Evolutionary conservation across 2,797 vertebrate genomes (phyloP).

Genomic region (Trachops cirrhosus): DNA sequence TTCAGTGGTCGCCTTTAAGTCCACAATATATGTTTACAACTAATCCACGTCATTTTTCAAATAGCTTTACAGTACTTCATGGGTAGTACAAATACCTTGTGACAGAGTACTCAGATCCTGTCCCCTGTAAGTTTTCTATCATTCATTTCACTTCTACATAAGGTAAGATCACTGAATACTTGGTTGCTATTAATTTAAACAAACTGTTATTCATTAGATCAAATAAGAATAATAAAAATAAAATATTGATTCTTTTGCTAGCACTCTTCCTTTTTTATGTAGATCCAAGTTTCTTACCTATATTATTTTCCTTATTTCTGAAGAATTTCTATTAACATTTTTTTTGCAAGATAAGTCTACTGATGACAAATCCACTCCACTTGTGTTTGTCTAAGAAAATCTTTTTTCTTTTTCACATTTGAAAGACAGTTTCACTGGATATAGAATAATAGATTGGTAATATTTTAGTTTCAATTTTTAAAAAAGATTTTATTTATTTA

Average conservation of each 20-base stretch:
- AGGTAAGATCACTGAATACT: background rate
- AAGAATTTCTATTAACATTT: no score
- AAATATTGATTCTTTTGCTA: background rate
- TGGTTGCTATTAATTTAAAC: background rate
- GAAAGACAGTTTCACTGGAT: background rate
- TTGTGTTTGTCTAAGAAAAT: no score
- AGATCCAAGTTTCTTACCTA: background rate
- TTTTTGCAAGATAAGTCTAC: no score
- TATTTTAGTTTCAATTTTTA: background rate
- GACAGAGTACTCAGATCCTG: background rate
- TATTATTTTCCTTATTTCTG: no score
- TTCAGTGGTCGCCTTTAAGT: background rate
- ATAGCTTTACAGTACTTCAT: background rate
- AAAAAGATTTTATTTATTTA: no score
- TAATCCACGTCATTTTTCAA: background rate
- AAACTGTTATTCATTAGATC: background rate
- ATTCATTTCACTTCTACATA: background rate
- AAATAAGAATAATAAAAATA: no score
- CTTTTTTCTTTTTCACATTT: background rate
- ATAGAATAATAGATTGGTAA: background rate
- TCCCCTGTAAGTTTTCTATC: background rate
- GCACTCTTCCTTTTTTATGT: background rate
- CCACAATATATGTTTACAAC: background rate
- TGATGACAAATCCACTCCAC: no score
- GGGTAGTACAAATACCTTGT: background rate